phyloP scores from a whole-genome alignment of 2,797 vertebrate genomes.

The Moxostoma hubbsi region DNA sequence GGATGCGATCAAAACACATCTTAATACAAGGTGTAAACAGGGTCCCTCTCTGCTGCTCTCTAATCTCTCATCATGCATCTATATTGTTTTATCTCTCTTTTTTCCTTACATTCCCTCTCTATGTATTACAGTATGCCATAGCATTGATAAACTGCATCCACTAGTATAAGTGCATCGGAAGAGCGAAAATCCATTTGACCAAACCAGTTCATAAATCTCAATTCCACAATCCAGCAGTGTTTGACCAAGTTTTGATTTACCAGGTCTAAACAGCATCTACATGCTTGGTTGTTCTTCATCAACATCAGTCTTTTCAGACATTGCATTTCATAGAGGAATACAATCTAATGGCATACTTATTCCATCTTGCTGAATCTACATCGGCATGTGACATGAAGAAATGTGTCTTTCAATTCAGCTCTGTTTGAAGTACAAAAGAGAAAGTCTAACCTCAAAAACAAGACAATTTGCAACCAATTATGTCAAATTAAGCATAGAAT shows the following conservation, averaged over 20 bases:
- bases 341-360: neutral
- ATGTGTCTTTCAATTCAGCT: neutral
- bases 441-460: neutral
- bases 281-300: slow-evolving; percentile 3
- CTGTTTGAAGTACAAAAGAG: neutral
- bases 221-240: slow-evolving; percentile 4
- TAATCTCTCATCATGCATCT: too few species aligned
- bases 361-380: neutral
- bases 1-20: too few species aligned
- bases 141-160: slow-evolving; percentile 15
- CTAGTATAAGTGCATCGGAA: neutral
- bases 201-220: slow-evolving; percentile 1
- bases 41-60: too few species aligned
- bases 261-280: slow-evolving; percentile 2
- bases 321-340: too few species aligned
- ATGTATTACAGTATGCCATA: slow-evolving; percentile 1
- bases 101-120: too few species aligned
- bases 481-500: neutral
- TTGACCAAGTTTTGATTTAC: slow-evolving; percentile 17
- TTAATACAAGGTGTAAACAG: too few species aligned
- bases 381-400: neutral
- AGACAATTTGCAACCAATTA: slow-evolving; percentile 18
- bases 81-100: too few species aligned
- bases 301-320: neutral
- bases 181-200: neutral